A percentile compares a stretch with the other conserved stretches of the same genome.
These are phyloP conservation scores for Melanophora roralis DNA, from an alignment of 2,888 invertebrate species.

Conservation along the genomic window DNA sequence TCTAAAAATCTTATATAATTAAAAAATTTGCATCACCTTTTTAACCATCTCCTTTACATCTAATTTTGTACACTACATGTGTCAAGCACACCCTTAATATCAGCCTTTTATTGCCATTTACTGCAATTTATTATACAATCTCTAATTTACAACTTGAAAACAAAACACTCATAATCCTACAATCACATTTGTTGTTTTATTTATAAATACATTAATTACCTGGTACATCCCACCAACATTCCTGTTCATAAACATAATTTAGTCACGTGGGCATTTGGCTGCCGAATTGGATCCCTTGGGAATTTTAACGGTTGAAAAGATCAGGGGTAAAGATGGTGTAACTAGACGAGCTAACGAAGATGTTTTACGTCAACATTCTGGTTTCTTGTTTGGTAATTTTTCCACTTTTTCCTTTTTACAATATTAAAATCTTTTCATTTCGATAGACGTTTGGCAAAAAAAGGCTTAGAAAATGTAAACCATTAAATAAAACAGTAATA, in stretches of 20 bases:
- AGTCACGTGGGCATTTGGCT: constrained; percentile 90
- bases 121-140: background rate
- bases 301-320: constrained; percentile 78
- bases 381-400: constrained; percentile 76
- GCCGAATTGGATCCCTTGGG: constrained; percentile 90
- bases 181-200: constrained; percentile 52
- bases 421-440: constrained; percentile 35
- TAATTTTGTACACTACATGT: constrained; percentile 1
- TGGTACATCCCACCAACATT: constrained; percentile 49
- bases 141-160: background rate
- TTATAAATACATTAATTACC: background rate
- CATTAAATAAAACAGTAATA: background rate
- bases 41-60: no score
- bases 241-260: constrained; percentile 67
- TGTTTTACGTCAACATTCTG: constrained; percentile 77
- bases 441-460: constrained; percentile 21
- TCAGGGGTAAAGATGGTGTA: constrained; percentile 76
- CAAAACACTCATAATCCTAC: constrained; percentile 31
- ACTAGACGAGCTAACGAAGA: constrained; percentile 77
- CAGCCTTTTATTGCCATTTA: background rate
- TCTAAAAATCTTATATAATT: no score
- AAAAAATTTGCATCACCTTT: no score
- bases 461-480: constrained; percentile 20
- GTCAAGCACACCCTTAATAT: background rate
- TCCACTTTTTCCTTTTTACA: constrained; percentile 35